Evolutionary conservation across 1,140 invertebrate species (phyloP).

Genomic region (Eumaeus atala): DNA sequence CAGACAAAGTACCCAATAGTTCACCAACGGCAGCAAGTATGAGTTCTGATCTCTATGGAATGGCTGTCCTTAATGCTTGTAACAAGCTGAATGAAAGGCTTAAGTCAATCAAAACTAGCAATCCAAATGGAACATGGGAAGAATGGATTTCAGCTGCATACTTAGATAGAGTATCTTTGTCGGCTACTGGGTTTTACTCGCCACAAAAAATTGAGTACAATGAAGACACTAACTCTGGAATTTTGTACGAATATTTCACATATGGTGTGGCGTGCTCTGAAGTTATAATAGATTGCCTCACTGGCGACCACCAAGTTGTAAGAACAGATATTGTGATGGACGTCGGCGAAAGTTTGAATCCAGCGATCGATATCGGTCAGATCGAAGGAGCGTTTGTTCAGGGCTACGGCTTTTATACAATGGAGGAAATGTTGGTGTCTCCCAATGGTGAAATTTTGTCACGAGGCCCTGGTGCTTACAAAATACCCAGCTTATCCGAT

Average conservation of each 20-base stretch:
- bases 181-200: conserved; percentile 77
- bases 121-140: conserved; percentile 77
- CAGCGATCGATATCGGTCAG: conserved; percentile 82
- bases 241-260: conserved; percentile 72
- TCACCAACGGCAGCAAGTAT: conserved; percentile 80
- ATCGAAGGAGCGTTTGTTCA: conserved; percentile 82
- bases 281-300: conserved; percentile 76
- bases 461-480: conserved; percentile 79
- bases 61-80: conserved; percentile 80
- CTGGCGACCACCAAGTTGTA: conserved; percentile 77
- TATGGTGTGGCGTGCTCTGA: conserved; percentile 75
- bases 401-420: conserved; percentile 78
- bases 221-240: conserved; percentile 58
- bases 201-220: conserved; percentile 71
- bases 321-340: conserved; percentile 83
- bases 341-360: conserved; percentile 80
- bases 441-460: conserved; percentile 75
- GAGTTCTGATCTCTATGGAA: conserved; percentile 81
- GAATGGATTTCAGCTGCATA: conserved; percentile 79
- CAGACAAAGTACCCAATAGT: conserved; percentile 82
- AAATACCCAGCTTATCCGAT: conserved; percentile 76
- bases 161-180: conserved; percentile 75
- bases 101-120: conserved; percentile 69
- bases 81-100: conserved; percentile 74
- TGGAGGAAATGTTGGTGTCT: conserved; percentile 78